Evolutionary conservation across 2,113 vertebrate species (phyloP), one percentile per base, ranked within the genome.

Genomic region (Poecile atricapillus): DNA sequence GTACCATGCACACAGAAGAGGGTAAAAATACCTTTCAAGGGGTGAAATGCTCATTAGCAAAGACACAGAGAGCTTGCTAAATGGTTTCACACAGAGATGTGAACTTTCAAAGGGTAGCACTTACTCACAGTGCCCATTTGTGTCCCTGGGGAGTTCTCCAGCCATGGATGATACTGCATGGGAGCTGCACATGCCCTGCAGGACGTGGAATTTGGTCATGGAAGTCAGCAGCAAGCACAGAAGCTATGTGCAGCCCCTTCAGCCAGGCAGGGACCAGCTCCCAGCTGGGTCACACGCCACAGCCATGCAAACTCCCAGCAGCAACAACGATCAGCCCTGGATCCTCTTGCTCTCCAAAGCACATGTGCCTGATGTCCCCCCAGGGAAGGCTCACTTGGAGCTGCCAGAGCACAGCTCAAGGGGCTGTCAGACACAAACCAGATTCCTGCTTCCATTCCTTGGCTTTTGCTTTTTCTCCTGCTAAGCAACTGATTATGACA

Each of bases 161-260:
- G 62, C 17, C 56, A 1, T 11, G n/a, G 35, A 5, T 35, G 39
- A 16, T 62, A n/a, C 24, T 1, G 0, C 25, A 2, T 2, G 33
- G 31, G 81, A 89, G 60, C 58, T 21, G 47, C 67, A 65, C 27
- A 17, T 22, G 6, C 27, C 0, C 0, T 20, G 73, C 35, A 22
- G 65, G 52, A 67, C 22, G 20, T 1, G 35, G 8, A 5, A 53
- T 71, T 31, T 28, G 15, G 69, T 28, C 31, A 8, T 5, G 43
- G 43, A 60, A 56, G 55, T 35, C 2, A 0, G 56, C 35, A 55
- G 73, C 0, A 1, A 46, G 56, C 67, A 37, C 35, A 9, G 52
- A 56, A 56, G 82, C 85, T 94, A 58, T n/a, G 28, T 91, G 85
- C 90, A 83, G 73, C 41, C 67, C 49, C 2, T 46, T 73, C 12